Evolutionary conservation across 2,113 vertebrate genomes (phyloP).

Genomic region (Nothocercus julius): DNA sequence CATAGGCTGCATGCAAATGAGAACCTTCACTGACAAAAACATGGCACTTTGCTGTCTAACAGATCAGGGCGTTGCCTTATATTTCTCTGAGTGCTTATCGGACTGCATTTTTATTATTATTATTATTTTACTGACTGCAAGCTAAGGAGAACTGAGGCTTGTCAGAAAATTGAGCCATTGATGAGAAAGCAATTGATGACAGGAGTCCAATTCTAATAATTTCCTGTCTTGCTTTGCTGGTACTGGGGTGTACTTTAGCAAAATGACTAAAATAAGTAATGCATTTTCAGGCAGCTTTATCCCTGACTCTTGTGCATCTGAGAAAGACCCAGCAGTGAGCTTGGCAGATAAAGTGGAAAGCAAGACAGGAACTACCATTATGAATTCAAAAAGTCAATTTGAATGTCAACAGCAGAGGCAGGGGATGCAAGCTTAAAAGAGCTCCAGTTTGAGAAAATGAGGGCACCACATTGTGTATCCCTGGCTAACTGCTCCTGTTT

Average conservation of each 20-base stretch:
- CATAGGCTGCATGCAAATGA: background rate
- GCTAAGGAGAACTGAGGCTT: background rate
- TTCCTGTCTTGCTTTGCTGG: conserved; percentile 58
- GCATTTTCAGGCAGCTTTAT: conserved; percentile 62
- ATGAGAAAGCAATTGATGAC: conserved; percentile 65
- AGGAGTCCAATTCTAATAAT: conserved; percentile 58
- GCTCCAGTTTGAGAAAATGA: conserved; percentile 60
- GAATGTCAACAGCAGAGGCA: conserved; percentile 70
- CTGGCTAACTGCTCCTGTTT: conserved; percentile 16
- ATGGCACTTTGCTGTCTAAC: background rate
- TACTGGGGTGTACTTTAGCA: conserved; percentile 55
- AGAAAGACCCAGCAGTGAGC: conserved; percentile 71
- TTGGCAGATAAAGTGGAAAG: conserved; percentile 69
- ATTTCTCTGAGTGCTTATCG: background rate
- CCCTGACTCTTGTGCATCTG: conserved; percentile 49
- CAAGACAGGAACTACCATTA: conserved; percentile 69
- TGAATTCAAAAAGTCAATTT: conserved; percentile 75
- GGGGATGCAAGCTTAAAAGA: conserved; percentile 45
- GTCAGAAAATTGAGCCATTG: conserved; percentile 63
- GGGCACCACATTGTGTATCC: background rate
- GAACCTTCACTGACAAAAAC: background rate
- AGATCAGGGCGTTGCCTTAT: background rate
- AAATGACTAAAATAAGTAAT: conserved; percentile 73
- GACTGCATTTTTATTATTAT: background rate
- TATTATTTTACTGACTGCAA: conserved; percentile 39